These are phyloP conservation scores for Sycophila sp. DNA, from an alignment of 1,140 invertebrate species.

Conservation along the genomic window DNA sequence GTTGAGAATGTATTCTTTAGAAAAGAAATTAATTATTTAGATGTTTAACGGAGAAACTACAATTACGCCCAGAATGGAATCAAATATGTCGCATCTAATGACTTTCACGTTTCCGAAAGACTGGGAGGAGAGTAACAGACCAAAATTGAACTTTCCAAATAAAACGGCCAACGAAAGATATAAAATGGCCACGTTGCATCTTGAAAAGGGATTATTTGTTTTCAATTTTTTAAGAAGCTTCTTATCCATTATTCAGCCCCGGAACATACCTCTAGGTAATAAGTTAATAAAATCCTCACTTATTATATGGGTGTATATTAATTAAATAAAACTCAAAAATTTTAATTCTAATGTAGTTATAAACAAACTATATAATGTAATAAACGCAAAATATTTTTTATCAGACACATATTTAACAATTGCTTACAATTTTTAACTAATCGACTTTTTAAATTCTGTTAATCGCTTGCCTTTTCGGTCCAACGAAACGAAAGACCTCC, in stretches of 20 bases:
- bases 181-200: conserved; percentile 65
- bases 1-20: no score
- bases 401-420: no score
- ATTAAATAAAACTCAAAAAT: neutral
- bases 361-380: no score
- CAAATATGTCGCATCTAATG: conserved; percentile 54
- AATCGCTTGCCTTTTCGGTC: neutral
- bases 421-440: neutral
- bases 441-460: conserved; percentile 13
- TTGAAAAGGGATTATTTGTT: conserved; percentile 65
- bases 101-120: conserved; percentile 45
- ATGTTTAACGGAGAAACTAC: conserved; percentile 12
- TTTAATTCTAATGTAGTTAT: neutral
- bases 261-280: conserved; percentile 68
- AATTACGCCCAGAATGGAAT: conserved; percentile 38
- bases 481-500: conserved; percentile 52
- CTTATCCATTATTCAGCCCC: conserved; percentile 68
- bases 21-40: no score
- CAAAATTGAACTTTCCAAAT: conserved; percentile 57
- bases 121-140: conserved; percentile 49
- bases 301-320: neutral
- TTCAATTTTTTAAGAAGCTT: conserved; percentile 69
- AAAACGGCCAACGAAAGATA: conserved; percentile 53
- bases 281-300: neutral
- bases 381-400: no score